Conservation (phyloP, 2,113 vertebrate species). For the Cromileptes altivelis region DNA sequence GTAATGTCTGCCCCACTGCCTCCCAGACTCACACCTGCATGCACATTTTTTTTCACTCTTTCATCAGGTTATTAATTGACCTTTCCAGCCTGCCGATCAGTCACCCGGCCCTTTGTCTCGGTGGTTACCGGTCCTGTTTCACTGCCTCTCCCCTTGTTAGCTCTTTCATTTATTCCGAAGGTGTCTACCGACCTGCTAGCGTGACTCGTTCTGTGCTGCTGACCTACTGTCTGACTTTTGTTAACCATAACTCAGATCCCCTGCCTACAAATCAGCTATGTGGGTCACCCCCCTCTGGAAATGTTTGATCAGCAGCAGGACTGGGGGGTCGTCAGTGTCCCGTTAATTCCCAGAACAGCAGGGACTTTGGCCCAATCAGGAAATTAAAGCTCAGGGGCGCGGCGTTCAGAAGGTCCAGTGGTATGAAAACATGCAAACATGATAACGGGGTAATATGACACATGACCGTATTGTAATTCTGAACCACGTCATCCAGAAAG, state of each 20-base stretch:
- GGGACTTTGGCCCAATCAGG: slow-evolving; percentile 31
- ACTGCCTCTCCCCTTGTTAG: background rate
- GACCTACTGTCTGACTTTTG: slow-evolving; percentile 20
- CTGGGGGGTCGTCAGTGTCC: slow-evolving; percentile 15
- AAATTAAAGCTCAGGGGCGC: slow-evolving; percentile 40
- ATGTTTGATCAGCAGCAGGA: slow-evolving; percentile 24
- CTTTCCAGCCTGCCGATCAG: background rate
- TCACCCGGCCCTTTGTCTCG: background rate
- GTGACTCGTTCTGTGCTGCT: slow-evolving; percentile 1
- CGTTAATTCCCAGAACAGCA: slow-evolving; percentile 8
- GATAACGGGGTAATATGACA: background rate
- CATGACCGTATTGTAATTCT: background rate
- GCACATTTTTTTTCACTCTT: slow-evolving; percentile 1
- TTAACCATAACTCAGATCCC: slow-evolving; percentile 2
- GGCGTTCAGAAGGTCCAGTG: background rate
- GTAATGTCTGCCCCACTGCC: slow-evolving; percentile 61
- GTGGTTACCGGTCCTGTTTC: slow-evolving; percentile 3
- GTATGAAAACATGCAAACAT: slow-evolving; percentile 17
- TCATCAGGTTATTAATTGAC: background rate
- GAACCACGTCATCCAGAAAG: background rate
- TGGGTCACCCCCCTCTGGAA: slow-evolving; percentile 9
- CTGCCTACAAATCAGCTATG: background rate
- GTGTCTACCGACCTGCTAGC: slow-evolving; percentile 17
- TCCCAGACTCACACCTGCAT: slow-evolving; percentile 1
- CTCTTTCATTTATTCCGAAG: background rate